Evolutionary conservation across 2,113 vertebrate genomes (phyloP).

Genomic region (Sarotherodon lohbergeri): DNA sequence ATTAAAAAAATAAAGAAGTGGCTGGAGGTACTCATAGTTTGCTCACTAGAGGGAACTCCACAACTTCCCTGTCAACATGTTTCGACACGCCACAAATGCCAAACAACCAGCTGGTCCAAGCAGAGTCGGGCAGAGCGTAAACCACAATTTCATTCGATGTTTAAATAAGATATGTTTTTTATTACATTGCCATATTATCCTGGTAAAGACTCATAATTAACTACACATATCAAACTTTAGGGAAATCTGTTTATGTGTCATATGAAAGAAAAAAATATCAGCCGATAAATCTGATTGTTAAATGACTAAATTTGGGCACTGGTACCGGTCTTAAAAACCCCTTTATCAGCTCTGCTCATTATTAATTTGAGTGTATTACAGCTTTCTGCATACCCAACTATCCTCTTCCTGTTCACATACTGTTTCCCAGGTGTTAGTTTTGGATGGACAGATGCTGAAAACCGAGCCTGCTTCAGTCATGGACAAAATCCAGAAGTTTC

Average conservation of each 20-base stretch:
- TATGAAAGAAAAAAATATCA: background rate
- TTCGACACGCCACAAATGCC: background rate
- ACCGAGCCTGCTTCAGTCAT: constrained; percentile 91
- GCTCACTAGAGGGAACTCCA: background rate
- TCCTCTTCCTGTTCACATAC: background rate
- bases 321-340: background rate
- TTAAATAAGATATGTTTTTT: background rate
- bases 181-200: background rate
- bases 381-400: background rate
- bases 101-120: background rate
- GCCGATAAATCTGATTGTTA: background rate
- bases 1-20: background rate
- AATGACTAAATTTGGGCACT: background rate
- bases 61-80: background rate
- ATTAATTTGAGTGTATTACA: background rate
- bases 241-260: background rate
- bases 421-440: constrained; percentile 81
- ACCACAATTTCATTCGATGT: background rate
- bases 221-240: background rate
- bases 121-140: background rate
- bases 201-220: background rate
- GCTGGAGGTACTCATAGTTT: background rate
- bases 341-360: background rate
- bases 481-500: constrained; percentile 95
- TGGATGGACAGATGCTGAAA: constrained; percentile 93